Percentiles rank a stretch among this genome's conserved stretches.
Conservation (phyloP, 2,113 vertebrate genomes). For the Dasypus novemcinctus region DNA sequence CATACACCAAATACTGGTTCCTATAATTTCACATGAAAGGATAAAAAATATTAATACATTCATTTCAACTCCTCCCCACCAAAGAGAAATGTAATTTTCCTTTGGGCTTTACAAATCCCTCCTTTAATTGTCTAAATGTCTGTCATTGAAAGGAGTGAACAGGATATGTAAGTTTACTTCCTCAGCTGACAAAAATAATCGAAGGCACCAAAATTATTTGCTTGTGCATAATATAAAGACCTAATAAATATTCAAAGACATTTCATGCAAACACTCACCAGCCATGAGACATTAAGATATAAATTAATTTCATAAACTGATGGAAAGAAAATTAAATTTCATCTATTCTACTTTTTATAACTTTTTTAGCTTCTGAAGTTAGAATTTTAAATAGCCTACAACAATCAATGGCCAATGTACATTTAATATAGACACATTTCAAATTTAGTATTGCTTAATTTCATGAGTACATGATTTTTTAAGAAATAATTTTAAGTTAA, state of each 20-base stretch:
- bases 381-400: constrained; percentile 19
- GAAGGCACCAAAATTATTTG: background rate
- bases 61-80: constrained; percentile 32
- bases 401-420: background rate
- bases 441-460: constrained; percentile 28
- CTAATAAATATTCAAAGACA: constrained; percentile 45
- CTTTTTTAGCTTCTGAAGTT: constrained; percentile 43
- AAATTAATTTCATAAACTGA: constrained; percentile 42
- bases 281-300: constrained; percentile 28
- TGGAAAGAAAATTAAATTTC: constrained; percentile 51
- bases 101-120: constrained; percentile 54
- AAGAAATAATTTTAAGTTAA: constrained; percentile 18
- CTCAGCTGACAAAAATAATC: background rate
- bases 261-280: background rate
- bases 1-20: background rate
- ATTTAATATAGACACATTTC: constrained; percentile 3
- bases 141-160: constrained; percentile 1
- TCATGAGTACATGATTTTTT: background rate
- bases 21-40: background rate
- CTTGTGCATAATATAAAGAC: constrained; percentile 40
- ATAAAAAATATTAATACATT: constrained; percentile 49
- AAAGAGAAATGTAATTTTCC: constrained; percentile 61
- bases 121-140: constrained; percentile 63
- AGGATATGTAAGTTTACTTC: constrained; percentile 18
- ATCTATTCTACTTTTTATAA: background rate